These are phyloP conservation scores for Brenthis hecate DNA, from an alignment of 2,888 invertebrate species.

Conservation along the genomic window DNA sequence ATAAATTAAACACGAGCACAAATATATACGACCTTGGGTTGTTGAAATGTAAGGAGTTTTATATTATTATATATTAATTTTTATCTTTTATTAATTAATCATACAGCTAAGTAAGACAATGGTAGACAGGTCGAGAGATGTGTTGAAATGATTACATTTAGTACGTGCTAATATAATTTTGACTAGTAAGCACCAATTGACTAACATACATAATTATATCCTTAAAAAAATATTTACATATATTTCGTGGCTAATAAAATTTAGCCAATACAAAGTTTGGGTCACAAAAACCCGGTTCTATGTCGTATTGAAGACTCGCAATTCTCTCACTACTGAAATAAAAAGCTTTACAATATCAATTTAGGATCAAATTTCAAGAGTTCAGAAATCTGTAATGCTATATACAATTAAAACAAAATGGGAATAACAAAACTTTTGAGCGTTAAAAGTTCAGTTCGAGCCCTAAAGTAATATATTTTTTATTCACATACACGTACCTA, in stretches of 20 bases:
- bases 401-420: background rate
- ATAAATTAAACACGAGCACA: too few species aligned
- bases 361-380: conserved; percentile 7
- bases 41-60: too few species aligned
- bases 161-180: conserved; percentile 78
- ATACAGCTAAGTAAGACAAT: conserved; percentile 5
- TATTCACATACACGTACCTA: background rate
- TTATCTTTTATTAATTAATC: conserved; percentile 1
- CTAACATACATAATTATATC: conserved; percentile 57
- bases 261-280: conserved; percentile 60
- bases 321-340: background rate
- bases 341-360: background rate
- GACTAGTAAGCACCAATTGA: conserved; percentile 82
- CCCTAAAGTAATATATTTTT: conserved; percentile 10
- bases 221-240: conserved; percentile 61
- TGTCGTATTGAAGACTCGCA: conserved; percentile 5
- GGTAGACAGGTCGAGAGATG: background rate
- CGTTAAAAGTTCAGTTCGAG: conserved; percentile 26
- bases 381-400: conserved; percentile 3
- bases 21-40: too few species aligned
- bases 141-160: conserved; percentile 33
- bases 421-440: conserved; percentile 28
- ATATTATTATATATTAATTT: too few species aligned
- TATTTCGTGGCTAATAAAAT: conserved; percentile 67
- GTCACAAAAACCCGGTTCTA: conserved; percentile 38